Conservation (phyloP, 2,797 vertebrate species). For the Falco concolor region DNA sequence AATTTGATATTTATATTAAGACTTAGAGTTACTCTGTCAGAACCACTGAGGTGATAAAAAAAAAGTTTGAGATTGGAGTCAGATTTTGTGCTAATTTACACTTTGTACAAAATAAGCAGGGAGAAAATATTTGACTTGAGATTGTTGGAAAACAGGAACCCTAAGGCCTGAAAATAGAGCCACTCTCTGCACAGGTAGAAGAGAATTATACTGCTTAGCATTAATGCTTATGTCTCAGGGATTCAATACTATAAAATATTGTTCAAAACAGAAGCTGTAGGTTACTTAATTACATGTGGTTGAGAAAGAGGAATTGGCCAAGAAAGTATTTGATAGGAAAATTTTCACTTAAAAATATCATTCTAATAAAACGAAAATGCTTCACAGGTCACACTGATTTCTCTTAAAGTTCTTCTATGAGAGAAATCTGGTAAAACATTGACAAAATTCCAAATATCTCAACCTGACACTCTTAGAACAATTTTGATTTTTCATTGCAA, state of each 20-base stretch:
- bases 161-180: not conserved
- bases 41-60: not conserved
- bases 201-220: not conserved
- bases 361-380: not conserved
- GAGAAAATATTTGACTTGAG: not conserved
- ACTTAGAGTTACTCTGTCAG: not conserved
- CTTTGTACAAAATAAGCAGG: not conserved
- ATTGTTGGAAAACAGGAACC: not conserved
- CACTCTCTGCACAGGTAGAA: not conserved
- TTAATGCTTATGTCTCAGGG: not conserved
- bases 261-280: not conserved
- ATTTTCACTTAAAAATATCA: not conserved
- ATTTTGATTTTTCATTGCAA: not conserved
- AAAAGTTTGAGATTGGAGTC: not conserved
- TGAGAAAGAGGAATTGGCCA: not conserved
- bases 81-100: not conserved
- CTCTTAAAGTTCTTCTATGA: not conserved
- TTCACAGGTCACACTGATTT: not conserved
- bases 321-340: not conserved
- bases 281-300: not conserved
- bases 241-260: not conserved
- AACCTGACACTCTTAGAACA: rapidly evolving
- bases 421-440: not conserved
- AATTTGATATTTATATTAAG: not conserved
- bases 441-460: not conserved